Evolutionary conservation across 2,797 vertebrate genomes (phyloP).

Genomic region (Falco concolor): DNA sequence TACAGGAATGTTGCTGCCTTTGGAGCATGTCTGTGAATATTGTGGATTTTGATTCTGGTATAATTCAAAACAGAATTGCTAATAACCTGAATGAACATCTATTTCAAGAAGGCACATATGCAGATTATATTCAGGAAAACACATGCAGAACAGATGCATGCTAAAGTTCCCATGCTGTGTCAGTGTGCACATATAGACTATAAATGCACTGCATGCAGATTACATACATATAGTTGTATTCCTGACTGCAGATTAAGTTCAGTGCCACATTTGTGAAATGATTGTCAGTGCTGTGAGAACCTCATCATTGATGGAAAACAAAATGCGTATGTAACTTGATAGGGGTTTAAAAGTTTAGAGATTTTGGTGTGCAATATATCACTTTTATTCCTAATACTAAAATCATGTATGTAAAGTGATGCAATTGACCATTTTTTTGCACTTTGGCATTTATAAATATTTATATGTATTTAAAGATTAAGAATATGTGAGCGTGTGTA

Average conservation of each 20-base stretch:
- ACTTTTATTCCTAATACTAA: constrained; percentile 20
- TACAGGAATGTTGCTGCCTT: background rate
- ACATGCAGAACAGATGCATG: background rate
- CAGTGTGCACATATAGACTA: background rate
- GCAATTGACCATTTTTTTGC: constrained; percentile 36
- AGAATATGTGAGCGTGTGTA: background rate
- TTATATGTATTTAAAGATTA: constrained; percentile 57
- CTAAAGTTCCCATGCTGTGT: background rate
- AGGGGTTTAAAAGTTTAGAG: background rate
- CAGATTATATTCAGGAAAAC: background rate
- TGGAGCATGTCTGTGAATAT: background rate
- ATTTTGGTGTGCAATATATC: constrained; percentile 41
- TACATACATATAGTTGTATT: background rate
- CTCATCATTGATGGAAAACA: background rate
- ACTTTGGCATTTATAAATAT: constrained; percentile 56
- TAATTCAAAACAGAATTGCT: background rate
- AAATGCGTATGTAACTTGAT: background rate
- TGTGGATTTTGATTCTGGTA: background rate
- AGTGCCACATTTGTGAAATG: background rate
- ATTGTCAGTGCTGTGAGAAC: background rate
- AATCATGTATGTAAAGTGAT: constrained; percentile 12
- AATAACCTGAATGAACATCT: background rate
- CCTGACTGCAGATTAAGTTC: background rate
- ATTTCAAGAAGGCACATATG: background rate
- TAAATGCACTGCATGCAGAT: background rate